A percentile compares a stretch with the other conserved stretches of the same genome.
Evolutionary conservation across 2,888 invertebrate species (phyloP).

Genomic region (Trichopria drosophilae): DNA sequence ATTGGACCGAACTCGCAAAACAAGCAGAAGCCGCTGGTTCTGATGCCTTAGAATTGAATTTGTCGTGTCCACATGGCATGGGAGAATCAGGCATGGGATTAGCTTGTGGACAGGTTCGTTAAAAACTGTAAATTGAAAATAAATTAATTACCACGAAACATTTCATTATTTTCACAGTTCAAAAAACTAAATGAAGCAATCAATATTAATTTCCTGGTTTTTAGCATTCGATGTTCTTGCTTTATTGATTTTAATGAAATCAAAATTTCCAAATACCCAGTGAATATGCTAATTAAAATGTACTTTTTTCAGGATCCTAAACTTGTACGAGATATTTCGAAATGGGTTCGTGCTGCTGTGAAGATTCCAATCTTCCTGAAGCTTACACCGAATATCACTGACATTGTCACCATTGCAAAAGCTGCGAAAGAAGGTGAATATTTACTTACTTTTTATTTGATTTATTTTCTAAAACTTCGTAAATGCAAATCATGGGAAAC

Average conservation of each 20-base stretch:
- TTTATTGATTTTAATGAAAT: too few relatives aligned
- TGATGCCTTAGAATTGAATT: constrained; percentile 92
- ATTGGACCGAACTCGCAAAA: constrained; percentile 83
- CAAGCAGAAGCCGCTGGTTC: constrained; percentile 82
- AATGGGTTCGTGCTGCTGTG: constrained; percentile 84
- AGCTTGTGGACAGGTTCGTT: constrained; percentile 88
- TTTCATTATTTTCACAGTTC: not conserved
- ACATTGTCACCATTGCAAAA: constrained; percentile 83
- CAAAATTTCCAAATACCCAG: too few relatives aligned
- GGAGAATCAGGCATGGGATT: constrained; percentile 98
- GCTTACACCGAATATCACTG: constrained; percentile 96
- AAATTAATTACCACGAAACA: not conserved
- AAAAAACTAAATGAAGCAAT: too few relatives aligned
- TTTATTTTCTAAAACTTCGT: too few relatives aligned
- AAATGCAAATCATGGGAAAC: too few relatives aligned
- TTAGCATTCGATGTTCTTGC: not conserved
- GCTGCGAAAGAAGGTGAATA: constrained; percentile 92
- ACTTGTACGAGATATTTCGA: constrained; percentile 83
- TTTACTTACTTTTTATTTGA: too few relatives aligned
- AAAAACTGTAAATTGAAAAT: not conserved
- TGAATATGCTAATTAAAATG: too few relatives aligned
- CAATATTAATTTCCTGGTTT: too few relatives aligned
- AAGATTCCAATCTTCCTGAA: constrained; percentile 97
- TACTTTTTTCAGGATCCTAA: constrained; percentile 75
- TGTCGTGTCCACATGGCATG: constrained; percentile 99